Evolutionary conservation across 2,113 vertebrate species (phyloP).

Genomic region (Apistogramma diplotaenia): DNA sequence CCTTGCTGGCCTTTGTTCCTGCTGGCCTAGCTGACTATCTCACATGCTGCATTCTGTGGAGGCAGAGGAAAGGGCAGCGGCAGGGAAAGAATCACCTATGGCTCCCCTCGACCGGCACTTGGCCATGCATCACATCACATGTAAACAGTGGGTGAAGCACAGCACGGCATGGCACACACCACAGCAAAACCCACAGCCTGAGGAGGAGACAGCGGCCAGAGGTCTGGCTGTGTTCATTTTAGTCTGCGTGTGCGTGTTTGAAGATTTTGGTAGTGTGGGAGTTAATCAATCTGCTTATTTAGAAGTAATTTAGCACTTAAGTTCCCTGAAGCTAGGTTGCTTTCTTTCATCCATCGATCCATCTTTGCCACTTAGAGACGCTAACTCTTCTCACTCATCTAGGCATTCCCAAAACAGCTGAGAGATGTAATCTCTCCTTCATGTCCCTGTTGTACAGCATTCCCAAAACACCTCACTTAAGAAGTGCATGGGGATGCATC

Average conservation of each 20-base stretch:
- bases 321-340: background rate
- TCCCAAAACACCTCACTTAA: background rate
- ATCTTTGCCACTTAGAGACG: background rate
- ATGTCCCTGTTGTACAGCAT: background rate
- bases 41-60: slow-evolving; percentile 49
- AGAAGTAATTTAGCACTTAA: background rate
- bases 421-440: background rate
- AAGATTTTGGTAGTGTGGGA: background rate
- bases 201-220: background rate
- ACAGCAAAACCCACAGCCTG: slow-evolving; percentile 34
- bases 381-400: too few relatives aligned
- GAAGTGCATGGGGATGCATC: background rate
- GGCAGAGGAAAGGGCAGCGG: slow-evolving; percentile 64
- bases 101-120: slow-evolving; percentile 42
- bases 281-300: background rate
- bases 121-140: slow-evolving; percentile 58
- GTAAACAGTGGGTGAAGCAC: slow-evolving; percentile 34
- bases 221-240: background rate
- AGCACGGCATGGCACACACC: slow-evolving; percentile 25
- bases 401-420: background rate
- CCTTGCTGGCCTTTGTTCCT: background rate
- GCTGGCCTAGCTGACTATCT: slow-evolving; percentile 9
- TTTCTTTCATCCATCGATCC: background rate
- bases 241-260: background rate
- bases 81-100: slow-evolving; percentile 73